A percentile compares a stretch with the other conserved stretches of the same genome.
phyloP scores from a whole-genome alignment of 2,888 invertebrate species.

The Anaspis maculata region DNA sequence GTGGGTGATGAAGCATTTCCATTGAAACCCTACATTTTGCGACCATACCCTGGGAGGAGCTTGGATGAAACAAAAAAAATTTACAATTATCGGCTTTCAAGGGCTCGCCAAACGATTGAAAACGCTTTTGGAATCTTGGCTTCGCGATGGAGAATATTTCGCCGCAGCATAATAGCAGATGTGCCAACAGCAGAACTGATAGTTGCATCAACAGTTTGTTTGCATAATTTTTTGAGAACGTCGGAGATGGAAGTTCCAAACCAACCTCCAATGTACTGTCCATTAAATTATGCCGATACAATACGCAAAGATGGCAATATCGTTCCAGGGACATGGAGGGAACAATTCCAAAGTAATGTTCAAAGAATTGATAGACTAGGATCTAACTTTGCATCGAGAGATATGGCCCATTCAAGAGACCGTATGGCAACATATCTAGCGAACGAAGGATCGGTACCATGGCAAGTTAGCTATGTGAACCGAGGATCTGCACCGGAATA shows the following conservation, averaged over 20 bases:
- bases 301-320: not conserved
- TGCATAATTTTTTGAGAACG: not conserved
- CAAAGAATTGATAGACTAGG: not conserved
- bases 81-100: slow-evolving; percentile 2
- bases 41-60: slow-evolving; percentile 1
- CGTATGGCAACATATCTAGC: not conserved
- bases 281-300: not conserved
- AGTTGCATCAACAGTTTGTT: not conserved
- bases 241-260: not conserved
- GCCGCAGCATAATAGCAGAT: not conserved
- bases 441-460: not conserved
- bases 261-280: not conserved
- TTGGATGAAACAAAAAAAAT: slow-evolving; percentile 1
- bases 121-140: slow-evolving; percentile 1
- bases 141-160: not conserved
- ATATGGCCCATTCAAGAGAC: not conserved
- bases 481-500: not conserved
- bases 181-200: not conserved
- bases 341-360: not conserved
- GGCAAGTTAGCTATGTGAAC: not conserved
- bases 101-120: slow-evolving; percentile 1
- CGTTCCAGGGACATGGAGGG: not conserved
- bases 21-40: not conserved
- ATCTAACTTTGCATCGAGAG: not conserved
- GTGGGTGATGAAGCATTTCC: slow-evolving; percentile 3